Base-by-base conservation (phyloP, 1,140 invertebrate species). In the Onthophagus taurus region DNA sequence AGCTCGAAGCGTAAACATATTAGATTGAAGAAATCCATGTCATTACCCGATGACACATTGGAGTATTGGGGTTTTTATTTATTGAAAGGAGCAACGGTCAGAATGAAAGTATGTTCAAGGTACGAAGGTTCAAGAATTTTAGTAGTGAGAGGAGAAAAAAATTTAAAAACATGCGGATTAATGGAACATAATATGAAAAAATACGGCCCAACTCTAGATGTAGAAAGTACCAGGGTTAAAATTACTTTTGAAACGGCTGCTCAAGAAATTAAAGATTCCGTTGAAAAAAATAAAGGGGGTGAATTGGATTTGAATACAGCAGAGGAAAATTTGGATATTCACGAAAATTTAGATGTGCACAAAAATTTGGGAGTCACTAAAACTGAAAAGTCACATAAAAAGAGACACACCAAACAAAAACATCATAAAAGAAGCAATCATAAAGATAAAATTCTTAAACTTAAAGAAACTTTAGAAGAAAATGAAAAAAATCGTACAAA, bases 21-120 rank as follows among this genome's bases (percentile, higher is more conserved):
- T 51, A 68, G 76, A 47, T 67, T 89, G 54, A 81, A 80, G 55
- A 87, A 89, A 58, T 83, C 83, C 31, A 85, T 90, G 79, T 76
- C 66, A 7, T 63, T 90, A 49, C 83, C 83, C 1, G 86, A 89
- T 65, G 86, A 90, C 56, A 85, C 84, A 16, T 68, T 89, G 23
- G 85, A 89, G 62, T 90, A 89, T 65, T 90, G 85, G 85, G 85
- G 86, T 16, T 91, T 90, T 70, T 89, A 83, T 67, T 62, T 91
- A 11, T 71, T 85, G 16, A 75, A 77, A 61, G 85, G 84, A 12
- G 50, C 57, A 13, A 42, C 42, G 9, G 55, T 59, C 9, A 53
- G 48, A 20, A 42, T 59, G 9, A 55, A 54, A 36, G 48, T 85
- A 24, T 91, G 88, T 64, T 87, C 85, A 30, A 74, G 81, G 64